Conservation (phyloP, 2,888 invertebrate genomes). For the Heteropelma amictum region DNA sequence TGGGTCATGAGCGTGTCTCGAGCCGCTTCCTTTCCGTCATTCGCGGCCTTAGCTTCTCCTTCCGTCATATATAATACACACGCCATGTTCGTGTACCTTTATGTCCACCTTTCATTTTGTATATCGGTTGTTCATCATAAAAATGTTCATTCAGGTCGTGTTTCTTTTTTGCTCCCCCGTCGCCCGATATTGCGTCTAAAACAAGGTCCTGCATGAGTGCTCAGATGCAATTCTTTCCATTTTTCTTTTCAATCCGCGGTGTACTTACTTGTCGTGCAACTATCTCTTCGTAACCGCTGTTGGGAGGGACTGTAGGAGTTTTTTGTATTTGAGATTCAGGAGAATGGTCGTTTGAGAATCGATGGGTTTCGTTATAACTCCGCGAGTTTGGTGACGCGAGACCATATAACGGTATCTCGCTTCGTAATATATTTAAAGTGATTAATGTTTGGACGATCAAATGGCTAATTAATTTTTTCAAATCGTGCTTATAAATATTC, state of each 20-base stretch:
- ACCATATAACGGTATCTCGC: too few relatives aligned
- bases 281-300: not conserved
- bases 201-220: constrained; percentile 42
- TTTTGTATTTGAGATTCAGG: not conserved
- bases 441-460: too few relatives aligned
- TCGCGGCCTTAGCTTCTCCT: constrained; percentile 46
- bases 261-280: constrained; percentile 6
- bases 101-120: constrained; percentile 15
- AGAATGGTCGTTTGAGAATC: not conserved
- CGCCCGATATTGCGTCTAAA: constrained; percentile 8
- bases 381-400: too few relatives aligned
- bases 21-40: constrained; percentile 45
- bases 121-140: constrained; percentile 8
- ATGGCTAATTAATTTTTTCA: too few relatives aligned
- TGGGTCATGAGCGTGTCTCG: constrained; percentile 61
- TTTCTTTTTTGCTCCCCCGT: constrained; percentile 18
- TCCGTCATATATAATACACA: constrained; percentile 36
- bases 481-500: too few relatives aligned
- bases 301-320: constrained; percentile 1
- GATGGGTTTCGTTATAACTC: not conserved
- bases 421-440: too few relatives aligned
- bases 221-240: constrained; percentile 21
- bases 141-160: constrained; percentile 41
- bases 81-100: constrained; percentile 9
- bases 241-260: not conserved